These are phyloP conservation scores for Eristalinus sepulchralis DNA, from an alignment of 2,888 invertebrate genomes.

Conservation along the genomic window DNA sequence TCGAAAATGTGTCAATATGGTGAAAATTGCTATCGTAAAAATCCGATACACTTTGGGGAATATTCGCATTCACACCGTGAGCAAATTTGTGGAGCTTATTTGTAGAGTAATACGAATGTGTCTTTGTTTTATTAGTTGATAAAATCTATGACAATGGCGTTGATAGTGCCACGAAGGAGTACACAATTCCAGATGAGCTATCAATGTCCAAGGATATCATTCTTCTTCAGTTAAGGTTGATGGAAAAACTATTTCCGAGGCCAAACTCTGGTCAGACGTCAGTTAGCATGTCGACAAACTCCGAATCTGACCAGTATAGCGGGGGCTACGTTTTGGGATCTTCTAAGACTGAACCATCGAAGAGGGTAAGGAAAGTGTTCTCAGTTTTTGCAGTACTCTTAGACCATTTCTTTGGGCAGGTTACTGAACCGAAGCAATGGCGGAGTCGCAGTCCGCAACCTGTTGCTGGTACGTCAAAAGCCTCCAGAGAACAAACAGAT, in stretches of 20 bases:
- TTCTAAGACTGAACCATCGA: slow-evolving; percentile 33
- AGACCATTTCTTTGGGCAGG: neutral
- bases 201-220: slow-evolving; percentile 83
- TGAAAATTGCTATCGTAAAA: slow-evolving; percentile 90
- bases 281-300: neutral
- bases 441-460: slow-evolving; percentile 45
- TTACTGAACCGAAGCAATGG: neutral
- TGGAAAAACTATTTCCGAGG: slow-evolving; percentile 79
- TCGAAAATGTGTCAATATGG: slow-evolving; percentile 87
- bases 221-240: slow-evolving; percentile 84
- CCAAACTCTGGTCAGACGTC: neutral
- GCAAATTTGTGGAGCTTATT: neutral
- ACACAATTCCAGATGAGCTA: slow-evolving; percentile 83
- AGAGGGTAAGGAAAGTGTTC: neutral
- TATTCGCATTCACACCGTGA: slow-evolving; percentile 91
- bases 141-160: slow-evolving; percentile 82
- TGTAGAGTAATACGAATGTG: neutral
- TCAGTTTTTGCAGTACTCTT: neutral
- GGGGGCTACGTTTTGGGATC: slow-evolving; percentile 52
- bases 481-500: slow-evolving; percentile 50
- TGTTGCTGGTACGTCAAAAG: slow-evolving; percentile 56
- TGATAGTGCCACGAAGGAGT: slow-evolving; percentile 79
- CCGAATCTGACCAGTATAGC: neutral
- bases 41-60: slow-evolving; percentile 91
- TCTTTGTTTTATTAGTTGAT: slow-evolving; percentile 83